Base-by-base conservation (phyloP, 2,888 invertebrate genomes). In the Pilophorus perplexus region DNA sequence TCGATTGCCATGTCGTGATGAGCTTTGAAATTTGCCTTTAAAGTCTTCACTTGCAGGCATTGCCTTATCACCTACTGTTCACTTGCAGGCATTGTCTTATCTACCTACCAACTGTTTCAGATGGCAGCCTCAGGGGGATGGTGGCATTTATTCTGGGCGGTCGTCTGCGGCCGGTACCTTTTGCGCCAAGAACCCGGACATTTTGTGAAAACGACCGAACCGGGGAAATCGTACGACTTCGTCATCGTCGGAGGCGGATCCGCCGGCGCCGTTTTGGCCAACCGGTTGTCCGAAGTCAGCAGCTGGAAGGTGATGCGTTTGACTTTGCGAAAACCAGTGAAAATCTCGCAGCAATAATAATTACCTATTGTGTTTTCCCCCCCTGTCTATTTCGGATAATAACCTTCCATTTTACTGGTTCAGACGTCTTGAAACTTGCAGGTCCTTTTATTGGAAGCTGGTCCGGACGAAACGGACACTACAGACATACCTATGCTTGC, bases 371-470 rank as follows among this genome's bases (percentile, higher is more conserved):
- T n/a, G n/a, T n/a, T n/a, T n/a, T n/a, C n/a, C n/a, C n/a, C n/a
- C n/a, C n/a, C n/a, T n/a, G n/a, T n/a, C n/a, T n/a, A n/a, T n/a
- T n/a, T n/a, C n/a, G n/a, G n/a, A n/a, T n/a, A n/a, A n/a, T n/a
- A n/a, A n/a, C n/a, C n/a, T n/a, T n/a, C n/a, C n/a, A n/a, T n/a
- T n/a, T n/a, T n/a, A n/a, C n/a, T n/a, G n/a, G n/a, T n/a, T n/a
- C n/a, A n/a, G n/a, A n/a, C n/a, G n/a, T n/a, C n/a, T 33, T 33
- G 6, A 33, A 8, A 33, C 33, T 52, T 52, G 22, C 27, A 62
- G 62, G 73, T 76, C 1, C 69, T 76, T 16, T 64, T 76, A 23
- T 68, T 76, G 33, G 76, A 76, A 68, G 76, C 75, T 2, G 76
- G 76, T 2, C 73, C 73, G 1, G 73, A 75, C 48, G 74, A 74